Evolutionary conservation across 1,140 invertebrate species (phyloP).

Genomic region (Macrobrachium rosenbergii): DNA sequence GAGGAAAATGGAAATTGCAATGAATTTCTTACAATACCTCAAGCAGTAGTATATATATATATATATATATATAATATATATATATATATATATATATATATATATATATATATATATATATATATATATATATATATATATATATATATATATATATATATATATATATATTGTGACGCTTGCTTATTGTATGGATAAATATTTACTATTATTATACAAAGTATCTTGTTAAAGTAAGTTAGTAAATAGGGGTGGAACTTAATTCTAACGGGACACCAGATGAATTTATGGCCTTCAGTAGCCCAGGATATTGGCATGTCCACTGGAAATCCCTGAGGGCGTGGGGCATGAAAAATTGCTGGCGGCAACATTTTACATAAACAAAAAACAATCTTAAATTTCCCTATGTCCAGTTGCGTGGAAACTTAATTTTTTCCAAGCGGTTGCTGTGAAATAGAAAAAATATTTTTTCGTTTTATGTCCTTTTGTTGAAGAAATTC

Average conservation of each 20-base stretch:
- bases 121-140: not conserved
- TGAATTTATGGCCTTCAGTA: not conserved
- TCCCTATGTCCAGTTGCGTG: no score
- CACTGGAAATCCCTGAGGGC: no score
- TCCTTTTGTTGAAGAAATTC: no score
- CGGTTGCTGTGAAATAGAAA: no score
- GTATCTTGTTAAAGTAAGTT: not conserved
- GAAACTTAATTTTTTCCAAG: no score
- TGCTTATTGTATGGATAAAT: not conserved
- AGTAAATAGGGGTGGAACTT: not conserved
- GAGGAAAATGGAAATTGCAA: no score
- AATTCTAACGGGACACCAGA: not conserved
- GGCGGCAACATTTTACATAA: no score
- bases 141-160: not conserved
- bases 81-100: constrained; percentile 19
- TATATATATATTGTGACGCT: not conserved
- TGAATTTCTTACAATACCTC: no score
- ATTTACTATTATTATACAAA: not conserved
- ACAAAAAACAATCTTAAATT: no score
- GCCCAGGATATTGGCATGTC: no score
- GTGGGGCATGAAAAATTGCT: no score
- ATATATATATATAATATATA: constrained; percentile 14
- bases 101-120: constrained; percentile 11
- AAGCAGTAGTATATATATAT: not conserved
- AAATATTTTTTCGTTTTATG: no score